Conservation (phyloP, 2,888 invertebrate species). For the Mesorhabditis sp. region DNA sequence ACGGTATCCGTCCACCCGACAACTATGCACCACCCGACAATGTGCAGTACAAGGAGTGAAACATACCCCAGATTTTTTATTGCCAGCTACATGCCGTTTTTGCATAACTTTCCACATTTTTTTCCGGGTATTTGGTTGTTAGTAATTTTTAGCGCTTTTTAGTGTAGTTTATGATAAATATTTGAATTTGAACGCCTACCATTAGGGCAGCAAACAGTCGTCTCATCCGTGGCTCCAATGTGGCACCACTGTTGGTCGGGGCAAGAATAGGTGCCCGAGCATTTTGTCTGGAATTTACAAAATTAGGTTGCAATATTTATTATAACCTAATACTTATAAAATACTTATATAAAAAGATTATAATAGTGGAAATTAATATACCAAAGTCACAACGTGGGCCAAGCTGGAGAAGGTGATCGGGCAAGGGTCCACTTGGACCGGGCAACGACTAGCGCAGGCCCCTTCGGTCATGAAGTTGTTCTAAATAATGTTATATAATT, state of each 20-base stretch:
- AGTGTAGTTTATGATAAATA: too few relatives aligned
- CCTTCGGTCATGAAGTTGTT: constrained; percentile 47
- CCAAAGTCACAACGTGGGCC: constrained; percentile 18
- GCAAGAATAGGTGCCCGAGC: constrained; percentile 36
- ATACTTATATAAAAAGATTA: neutral
- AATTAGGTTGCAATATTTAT: neutral
- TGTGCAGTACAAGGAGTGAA: too few relatives aligned
- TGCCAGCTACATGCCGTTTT: too few relatives aligned
- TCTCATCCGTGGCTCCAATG: constrained; percentile 42
- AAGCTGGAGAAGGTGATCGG: constrained; percentile 37
- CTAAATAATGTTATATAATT: constrained; percentile 23
- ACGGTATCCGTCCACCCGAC: too few relatives aligned
- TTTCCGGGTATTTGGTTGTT: too few relatives aligned
- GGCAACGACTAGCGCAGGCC: constrained; percentile 43
- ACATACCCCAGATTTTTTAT: too few relatives aligned
- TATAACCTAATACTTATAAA: neutral
- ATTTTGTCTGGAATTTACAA: constrained; percentile 19
- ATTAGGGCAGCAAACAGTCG: constrained; percentile 54
- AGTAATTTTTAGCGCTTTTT: too few relatives aligned
- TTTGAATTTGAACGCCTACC: constrained; percentile 24
- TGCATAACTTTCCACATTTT: too few relatives aligned
- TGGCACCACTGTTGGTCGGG: constrained; percentile 53
- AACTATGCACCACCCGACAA: too few relatives aligned
- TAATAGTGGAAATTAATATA: too few relatives aligned
- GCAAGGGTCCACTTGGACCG: constrained; percentile 46